phyloP scores from a whole-genome alignment of 92 coral and sea anemone genomes.

The Ricordea florida region DNA sequence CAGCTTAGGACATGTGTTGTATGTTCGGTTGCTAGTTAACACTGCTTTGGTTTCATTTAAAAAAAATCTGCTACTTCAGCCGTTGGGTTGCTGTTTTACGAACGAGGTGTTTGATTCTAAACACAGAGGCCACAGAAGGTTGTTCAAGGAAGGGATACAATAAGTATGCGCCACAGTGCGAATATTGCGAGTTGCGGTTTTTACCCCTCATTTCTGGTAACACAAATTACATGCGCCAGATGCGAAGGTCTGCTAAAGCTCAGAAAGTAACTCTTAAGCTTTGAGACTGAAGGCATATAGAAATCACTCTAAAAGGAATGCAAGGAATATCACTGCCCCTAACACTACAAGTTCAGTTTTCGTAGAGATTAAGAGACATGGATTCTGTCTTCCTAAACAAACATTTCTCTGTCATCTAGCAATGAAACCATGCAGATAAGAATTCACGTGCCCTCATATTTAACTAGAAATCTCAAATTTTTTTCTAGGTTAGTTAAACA shows the following conservation, averaged over 20 bases:
- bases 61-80: background rate
- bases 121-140: too few relatives aligned
- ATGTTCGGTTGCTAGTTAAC: constrained; percentile 19
- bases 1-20: constrained; percentile 60
- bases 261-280: too few relatives aligned
- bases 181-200: constrained; percentile 3
- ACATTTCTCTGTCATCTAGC: constrained; percentile 51
- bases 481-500: background rate
- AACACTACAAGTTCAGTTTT: constrained; percentile 14
- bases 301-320: background rate
- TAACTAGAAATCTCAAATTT: background rate
- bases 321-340: background rate
- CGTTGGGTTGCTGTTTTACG: background rate
- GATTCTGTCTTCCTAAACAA: constrained; percentile 51
- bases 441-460: constrained; percentile 55
- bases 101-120: too few relatives aligned
- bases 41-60: background rate
- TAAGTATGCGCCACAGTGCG: background rate
- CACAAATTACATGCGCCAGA: too few relatives aligned
- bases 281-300: too few relatives aligned
- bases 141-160: background rate
- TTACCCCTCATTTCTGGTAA: too few relatives aligned
- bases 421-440: constrained; percentile 27
- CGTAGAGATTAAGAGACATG: constrained; percentile 42
- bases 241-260: too few relatives aligned